These are phyloP conservation scores for Eubasilissa splendida DNA, from an alignment of 2,888 invertebrate genomes.

Conservation along the genomic window DNA sequence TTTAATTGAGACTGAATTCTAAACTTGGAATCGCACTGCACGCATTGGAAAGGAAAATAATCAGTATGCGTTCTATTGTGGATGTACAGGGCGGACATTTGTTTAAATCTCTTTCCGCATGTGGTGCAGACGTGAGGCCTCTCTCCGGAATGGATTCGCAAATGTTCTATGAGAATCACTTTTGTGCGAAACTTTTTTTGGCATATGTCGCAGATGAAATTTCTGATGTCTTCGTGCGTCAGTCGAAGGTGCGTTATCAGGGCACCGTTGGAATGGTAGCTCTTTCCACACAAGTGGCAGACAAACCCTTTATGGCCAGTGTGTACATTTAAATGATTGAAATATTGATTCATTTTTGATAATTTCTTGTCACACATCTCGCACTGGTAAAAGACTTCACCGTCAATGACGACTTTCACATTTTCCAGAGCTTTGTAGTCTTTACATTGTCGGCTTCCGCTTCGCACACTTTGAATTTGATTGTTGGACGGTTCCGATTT, in stretches of 20 bases:
- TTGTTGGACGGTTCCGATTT: background rate
- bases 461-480: background rate
- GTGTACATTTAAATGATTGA: conserved; percentile 76
- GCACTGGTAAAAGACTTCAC: conserved; percentile 73
- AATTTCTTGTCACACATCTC: conserved; percentile 72
- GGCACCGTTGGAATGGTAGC: conserved; percentile 77
- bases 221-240: conserved; percentile 76
- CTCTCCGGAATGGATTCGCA: conserved; percentile 75
- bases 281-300: conserved; percentile 78
- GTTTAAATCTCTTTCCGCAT: conserved; percentile 78
- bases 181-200: conserved; percentile 74
- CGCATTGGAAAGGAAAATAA: conserved; percentile 73
- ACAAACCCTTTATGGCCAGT: conserved; percentile 78
- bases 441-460: conserved; percentile 5
- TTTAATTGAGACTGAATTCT: conserved; percentile 73
- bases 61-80: conserved; percentile 75
- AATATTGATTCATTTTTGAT: conserved; percentile 61
- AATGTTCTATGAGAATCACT: conserved; percentile 75
- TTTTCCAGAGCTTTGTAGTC: conserved; percentile 58
- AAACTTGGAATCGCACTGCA: conserved; percentile 76
- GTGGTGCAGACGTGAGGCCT: conserved; percentile 73
- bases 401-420: conserved; percentile 65
- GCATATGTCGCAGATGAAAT: conserved; percentile 73
- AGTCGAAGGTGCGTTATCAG: conserved; percentile 76
- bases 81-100: conserved; percentile 77